These are phyloP conservation scores for Capreolus pygargus DNA, from an alignment of 2,113 vertebrate species.

Conservation along the genomic window DNA sequence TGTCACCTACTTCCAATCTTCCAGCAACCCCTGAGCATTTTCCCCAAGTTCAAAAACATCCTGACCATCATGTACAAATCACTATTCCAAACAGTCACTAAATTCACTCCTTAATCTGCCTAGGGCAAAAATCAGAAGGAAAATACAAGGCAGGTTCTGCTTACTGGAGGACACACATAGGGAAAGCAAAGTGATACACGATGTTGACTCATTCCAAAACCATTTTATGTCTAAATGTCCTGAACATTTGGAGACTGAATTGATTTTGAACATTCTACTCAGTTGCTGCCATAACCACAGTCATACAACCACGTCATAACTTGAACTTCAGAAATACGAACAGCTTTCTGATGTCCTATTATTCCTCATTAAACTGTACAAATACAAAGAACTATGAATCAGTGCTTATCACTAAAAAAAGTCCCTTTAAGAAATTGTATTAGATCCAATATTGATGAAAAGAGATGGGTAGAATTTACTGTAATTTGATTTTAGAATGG, in stretches of 20 bases:
- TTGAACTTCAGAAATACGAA: not conserved
- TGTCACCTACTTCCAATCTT: not conserved
- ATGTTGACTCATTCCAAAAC: not conserved
- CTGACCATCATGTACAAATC: not conserved
- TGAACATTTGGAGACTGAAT: not conserved
- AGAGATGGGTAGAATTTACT: not conserved
- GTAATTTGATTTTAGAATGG: not conserved
- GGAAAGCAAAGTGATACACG: not conserved
- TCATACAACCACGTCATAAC: not conserved
- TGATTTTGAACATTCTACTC: not conserved
- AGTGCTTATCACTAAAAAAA: not conserved
- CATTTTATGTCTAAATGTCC: not conserved
- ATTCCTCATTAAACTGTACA: not conserved
- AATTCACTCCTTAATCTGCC: not conserved
- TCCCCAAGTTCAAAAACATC: not conserved
- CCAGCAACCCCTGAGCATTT: not conserved
- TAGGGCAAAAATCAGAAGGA: not conserved
- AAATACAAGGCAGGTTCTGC: not conserved
- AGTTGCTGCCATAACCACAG: not conserved
- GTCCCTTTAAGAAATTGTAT: not conserved
- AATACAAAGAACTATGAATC: not conserved
- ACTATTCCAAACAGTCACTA: not conserved
- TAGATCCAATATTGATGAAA: not conserved
- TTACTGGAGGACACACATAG: not conserved
- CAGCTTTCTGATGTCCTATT: not conserved